phyloP scores from a whole-genome alignment of 2,797 vertebrate genomes.

The Falco biarmicus region DNA sequence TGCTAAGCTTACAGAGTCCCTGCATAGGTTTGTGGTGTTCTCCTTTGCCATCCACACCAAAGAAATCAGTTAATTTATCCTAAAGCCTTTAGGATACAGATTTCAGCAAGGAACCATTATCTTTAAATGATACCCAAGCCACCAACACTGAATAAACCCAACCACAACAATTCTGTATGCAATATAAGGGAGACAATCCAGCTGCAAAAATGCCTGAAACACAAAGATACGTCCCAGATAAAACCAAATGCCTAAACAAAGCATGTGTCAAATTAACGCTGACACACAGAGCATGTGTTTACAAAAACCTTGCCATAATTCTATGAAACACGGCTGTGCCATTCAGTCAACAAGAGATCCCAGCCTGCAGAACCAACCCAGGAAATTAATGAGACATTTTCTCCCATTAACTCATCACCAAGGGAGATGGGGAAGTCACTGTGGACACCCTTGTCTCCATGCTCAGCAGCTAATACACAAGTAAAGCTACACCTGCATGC shows the following conservation, averaged over 20 bases:
- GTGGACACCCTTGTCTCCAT: neutral
- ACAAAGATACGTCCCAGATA: neutral
- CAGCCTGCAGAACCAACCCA: neutral
- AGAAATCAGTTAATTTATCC: neutral
- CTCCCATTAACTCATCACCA: neutral
- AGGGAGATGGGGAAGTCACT: neutral
- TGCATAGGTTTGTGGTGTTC: accelerated
- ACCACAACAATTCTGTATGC: neutral
- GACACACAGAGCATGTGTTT: neutral
- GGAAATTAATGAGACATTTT: neutral
- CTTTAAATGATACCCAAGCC: neutral
- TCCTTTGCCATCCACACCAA: neutral
- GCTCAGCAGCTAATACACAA: neutral
- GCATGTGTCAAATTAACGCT: accelerated
- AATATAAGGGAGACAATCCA: neutral
- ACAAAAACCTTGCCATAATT: neutral
- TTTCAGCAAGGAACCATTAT: neutral
- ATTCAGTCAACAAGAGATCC: neutral
- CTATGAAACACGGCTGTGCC: accelerated
- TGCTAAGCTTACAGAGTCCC: neutral
- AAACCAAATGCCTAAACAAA: neutral
- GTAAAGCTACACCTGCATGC: neutral
- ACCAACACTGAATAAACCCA: neutral
- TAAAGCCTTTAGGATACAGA: neutral
- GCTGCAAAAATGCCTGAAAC: neutral